Percentiles rank a stretch among this genome's conserved stretches.
Evolutionary conservation across 1,140 invertebrate genomes (phyloP).

Genomic region (Drosophila athabasca): DNA sequence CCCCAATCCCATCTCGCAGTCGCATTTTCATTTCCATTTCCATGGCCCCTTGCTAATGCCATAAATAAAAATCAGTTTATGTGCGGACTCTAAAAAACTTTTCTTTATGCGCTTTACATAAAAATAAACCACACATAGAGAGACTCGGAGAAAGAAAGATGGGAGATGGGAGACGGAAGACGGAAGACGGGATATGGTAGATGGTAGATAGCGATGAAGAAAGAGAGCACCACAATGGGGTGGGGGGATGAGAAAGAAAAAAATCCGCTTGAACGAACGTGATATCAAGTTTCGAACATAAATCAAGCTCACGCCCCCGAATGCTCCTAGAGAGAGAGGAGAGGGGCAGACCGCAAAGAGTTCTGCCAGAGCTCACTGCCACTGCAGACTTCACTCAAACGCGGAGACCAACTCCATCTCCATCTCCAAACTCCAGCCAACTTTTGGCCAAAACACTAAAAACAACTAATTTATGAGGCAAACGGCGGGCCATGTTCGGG

Average conservation of each 20-base stretch:
- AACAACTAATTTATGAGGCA: slow-evolving; percentile 73
- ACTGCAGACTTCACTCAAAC: slow-evolving; percentile 15
- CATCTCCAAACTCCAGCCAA: slow-evolving; percentile 29
- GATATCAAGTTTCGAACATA: slow-evolving; percentile 78
- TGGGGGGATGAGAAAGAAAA: slow-evolving; percentile 54
- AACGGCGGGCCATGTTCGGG: slow-evolving; percentile 47
- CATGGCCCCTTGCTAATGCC: slow-evolving; percentile 50
- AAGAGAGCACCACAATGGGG: not conserved
- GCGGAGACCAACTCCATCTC: no score
- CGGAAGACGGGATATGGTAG: slow-evolving; percentile 3
- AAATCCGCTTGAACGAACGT: slow-evolving; percentile 71
- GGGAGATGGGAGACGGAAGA: slow-evolving; percentile 17
- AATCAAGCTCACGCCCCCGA: slow-evolving; percentile 75
- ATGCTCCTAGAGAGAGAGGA: not conserved
- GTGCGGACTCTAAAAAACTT: slow-evolving; percentile 77
- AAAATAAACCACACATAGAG: slow-evolving; percentile 68
- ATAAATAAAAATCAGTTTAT: slow-evolving; percentile 81
- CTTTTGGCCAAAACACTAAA: slow-evolving; percentile 73
- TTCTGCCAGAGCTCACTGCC: slow-evolving; percentile 6
- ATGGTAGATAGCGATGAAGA: slow-evolving; percentile 11
- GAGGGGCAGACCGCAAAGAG: slow-evolving; percentile 25
- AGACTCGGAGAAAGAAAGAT: slow-evolving; percentile 23
- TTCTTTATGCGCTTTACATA: slow-evolving; percentile 80
- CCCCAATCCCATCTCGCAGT: not conserved
- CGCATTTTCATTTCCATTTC: slow-evolving; percentile 26